phyloP scores from a whole-genome alignment of 2,113 vertebrate genomes.

The Myocastor coypus region DNA sequence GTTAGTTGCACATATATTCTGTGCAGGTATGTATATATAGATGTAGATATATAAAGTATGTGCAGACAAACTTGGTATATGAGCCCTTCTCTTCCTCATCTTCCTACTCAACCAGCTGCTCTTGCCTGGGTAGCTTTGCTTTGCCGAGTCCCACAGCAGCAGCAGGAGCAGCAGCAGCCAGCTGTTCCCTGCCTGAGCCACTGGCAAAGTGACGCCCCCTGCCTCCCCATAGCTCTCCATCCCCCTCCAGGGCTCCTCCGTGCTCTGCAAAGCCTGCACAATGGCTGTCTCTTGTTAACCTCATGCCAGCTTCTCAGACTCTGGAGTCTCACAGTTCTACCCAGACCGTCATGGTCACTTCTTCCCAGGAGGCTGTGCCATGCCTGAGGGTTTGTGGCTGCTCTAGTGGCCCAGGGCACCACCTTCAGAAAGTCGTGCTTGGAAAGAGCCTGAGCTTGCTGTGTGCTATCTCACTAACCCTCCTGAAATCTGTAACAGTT shows the following conservation, averaged over 20 bases:
- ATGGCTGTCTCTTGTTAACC: neutral
- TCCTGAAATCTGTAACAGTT: neutral
- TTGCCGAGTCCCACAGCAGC: neutral
- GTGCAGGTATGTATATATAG: no score
- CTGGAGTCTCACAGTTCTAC: no score
- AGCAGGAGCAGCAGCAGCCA: neutral
- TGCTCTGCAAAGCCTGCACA: neutral
- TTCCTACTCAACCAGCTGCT: no score
- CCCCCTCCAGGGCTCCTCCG: neutral
- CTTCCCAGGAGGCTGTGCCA: accelerated
- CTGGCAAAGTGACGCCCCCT: neutral
- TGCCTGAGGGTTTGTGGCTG: accelerated
- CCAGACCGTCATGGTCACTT: accelerated
- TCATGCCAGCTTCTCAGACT: neutral
- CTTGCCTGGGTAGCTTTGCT: neutral
- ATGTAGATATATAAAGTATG: no score
- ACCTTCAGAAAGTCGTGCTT: no score
- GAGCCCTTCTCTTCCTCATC: neutral
- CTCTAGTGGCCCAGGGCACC: neutral
- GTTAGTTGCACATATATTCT: no score
- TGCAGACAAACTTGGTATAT: neutral
- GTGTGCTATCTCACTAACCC: neutral
- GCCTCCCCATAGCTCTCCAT: neutral
- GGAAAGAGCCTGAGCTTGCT: accelerated
- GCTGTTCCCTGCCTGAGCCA: neutral